Conservation (phyloP, 2,888 invertebrate species). For the Spicauda simplicius region DNA sequence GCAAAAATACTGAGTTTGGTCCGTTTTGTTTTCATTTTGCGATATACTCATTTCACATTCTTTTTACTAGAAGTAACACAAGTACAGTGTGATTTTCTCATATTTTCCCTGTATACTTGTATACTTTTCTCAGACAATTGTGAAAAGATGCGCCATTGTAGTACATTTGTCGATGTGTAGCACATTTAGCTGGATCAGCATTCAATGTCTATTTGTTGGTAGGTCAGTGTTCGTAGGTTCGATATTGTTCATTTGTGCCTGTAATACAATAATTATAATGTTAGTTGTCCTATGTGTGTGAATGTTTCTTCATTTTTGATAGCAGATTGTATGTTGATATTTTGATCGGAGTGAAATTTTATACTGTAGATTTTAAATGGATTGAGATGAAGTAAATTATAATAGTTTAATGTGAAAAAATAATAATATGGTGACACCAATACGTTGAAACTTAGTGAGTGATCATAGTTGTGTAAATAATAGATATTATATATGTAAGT, state of each 20-base stretch:
- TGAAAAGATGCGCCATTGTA: too few species aligned
- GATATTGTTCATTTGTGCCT: constrained; percentile 78
- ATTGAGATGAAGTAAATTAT: constrained; percentile 46
- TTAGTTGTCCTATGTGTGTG: constrained; percentile 58
- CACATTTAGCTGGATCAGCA: too few species aligned
- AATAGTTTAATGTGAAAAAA: constrained; percentile 55
- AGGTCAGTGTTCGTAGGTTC: constrained; percentile 45
- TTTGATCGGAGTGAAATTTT: constrained; percentile 71
- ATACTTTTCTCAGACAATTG: too few species aligned
- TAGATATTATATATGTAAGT: constrained; percentile 53
- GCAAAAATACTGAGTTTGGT: too few species aligned
- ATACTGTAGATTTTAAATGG: constrained; percentile 68
- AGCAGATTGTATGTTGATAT: constrained; percentile 62
- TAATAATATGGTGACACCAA: constrained; percentile 77
- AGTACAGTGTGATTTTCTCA: too few species aligned
- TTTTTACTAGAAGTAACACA: too few species aligned
- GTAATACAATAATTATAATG: constrained; percentile 61
- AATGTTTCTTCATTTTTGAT: constrained; percentile 52
- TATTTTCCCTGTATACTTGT: too few species aligned
- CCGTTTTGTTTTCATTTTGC: too few species aligned
- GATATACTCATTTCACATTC: too few species aligned
- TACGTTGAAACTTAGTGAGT: constrained; percentile 57
- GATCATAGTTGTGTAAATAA: constrained; percentile 55
- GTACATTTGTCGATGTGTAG: too few species aligned
- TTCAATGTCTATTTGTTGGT: too few species aligned